Base-by-base conservation (phyloP, 2,888 invertebrate species). In the Agriopis leucophaearia region DNA sequence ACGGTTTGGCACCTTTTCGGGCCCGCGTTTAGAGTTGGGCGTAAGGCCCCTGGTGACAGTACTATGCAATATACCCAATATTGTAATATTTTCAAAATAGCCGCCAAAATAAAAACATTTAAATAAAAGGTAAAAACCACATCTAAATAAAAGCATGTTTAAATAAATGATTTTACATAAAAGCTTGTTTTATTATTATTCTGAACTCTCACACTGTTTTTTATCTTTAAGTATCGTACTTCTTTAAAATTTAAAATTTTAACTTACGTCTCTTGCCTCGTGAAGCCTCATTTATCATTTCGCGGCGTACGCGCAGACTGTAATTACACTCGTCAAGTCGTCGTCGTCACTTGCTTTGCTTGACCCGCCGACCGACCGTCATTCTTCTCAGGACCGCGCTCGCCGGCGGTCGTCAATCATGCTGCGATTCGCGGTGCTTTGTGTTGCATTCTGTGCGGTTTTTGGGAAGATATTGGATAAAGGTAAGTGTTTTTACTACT, bases 381-480 rank as follows among this genome's bases (percentile, higher is more conserved):
- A 48, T 48, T 87, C 84, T 78, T 76, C 73, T 50, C 74, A 81
- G 81, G 75, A 72, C 73, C 75, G 71, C 81, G 76, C 73, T 76
- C 69, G 76, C 8, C 67, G 73, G 71, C 69, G 81, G 86, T 80
- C 78, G 77, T 71, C 55, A 61, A 78, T 56, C 54, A 91, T 92
- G 91, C 71, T 86, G 36, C 51, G 76, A 44, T 57, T 78, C 55
- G 62, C 76, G 13, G 66, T 90, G 60, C 75, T 90, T 8, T 85
- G 84, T 79, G 78, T 89, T 52, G 81, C 86, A 52, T 70, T 89
- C 71, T 85, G 87, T 56, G 71, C 81, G n/a, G 79, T 82, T 9
- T 69, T 87, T 42, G 91, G 87, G 60, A 81, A 81, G 72, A 72
- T 85, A n/a, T 72, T 84, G 13, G 81, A 86, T 75, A 92, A 92